Evolutionary conservation across 2,113 vertebrate genomes (phyloP).

Genomic region (Dipodomys spectabilis): DNA sequence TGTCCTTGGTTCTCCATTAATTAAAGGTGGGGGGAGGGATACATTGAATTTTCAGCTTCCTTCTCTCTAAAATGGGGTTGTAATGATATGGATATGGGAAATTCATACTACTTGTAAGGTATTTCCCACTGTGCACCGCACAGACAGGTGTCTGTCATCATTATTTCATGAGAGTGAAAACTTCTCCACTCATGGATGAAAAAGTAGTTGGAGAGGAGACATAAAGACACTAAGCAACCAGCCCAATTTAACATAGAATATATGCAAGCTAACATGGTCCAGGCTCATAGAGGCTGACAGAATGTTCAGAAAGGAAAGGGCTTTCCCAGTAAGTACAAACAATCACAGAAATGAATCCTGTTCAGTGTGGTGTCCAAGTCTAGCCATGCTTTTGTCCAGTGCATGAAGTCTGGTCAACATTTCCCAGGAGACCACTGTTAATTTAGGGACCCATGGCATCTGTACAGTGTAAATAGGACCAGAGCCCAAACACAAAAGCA

Average conservation of each 20-base stretch:
- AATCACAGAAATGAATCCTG: neutral
- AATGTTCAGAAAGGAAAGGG: neutral
- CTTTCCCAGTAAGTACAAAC: neutral
- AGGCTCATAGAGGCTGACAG: neutral
- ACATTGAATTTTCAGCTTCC: neutral
- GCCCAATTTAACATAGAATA: neutral
- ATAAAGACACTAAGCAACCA: neutral
- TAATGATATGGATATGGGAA: neutral
- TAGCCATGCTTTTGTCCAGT: conserved; percentile 15
- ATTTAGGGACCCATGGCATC: conserved; percentile 55
- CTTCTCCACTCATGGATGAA: neutral
- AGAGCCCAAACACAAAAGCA: conserved; percentile 26
- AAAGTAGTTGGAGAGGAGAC: neutral
- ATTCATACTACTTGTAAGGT: neutral
- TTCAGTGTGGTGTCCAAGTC: neutral
- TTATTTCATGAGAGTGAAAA: neutral
- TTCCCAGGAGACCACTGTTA: conserved; percentile 39
- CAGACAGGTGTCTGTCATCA: neutral
- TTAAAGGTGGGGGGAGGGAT: neutral
- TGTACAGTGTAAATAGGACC: conserved; percentile 38
- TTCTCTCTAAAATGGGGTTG: neutral
- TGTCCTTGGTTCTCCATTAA: neutral
- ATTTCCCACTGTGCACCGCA: neutral
- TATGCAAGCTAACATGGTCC: neutral
- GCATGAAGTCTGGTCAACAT: neutral